A percentile compares a stretch with the other conserved stretches of the same genome.
phyloP scores from a whole-genome alignment of 2,797 vertebrate species.

The Propithecus deckenii region DNA sequence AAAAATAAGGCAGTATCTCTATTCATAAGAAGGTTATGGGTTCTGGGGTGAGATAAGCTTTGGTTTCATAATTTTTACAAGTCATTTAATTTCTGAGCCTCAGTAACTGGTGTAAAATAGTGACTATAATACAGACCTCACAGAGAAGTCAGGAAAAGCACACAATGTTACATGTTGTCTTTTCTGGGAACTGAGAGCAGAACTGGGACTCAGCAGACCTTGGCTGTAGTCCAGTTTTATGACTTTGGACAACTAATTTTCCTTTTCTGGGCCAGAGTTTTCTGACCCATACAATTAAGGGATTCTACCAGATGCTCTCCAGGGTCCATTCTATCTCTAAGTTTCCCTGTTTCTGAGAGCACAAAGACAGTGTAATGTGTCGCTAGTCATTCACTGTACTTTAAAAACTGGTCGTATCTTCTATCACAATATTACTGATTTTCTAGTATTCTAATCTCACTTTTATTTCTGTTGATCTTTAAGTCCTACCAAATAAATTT shows the following conservation, averaged over 20 bases:
- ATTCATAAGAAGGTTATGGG: not conserved
- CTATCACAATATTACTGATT: not conserved
- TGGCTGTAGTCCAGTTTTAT: not conserved
- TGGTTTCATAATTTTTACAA: not conserved
- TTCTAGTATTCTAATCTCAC: not conserved
- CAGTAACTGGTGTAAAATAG: not conserved
- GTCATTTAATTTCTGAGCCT: not conserved
- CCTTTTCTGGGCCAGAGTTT: not conserved
- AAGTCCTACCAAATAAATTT: not conserved
- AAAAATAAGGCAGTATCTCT: not conserved
- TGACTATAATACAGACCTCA: not conserved
- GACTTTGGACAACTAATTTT: not conserved
- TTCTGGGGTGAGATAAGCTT: not conserved
- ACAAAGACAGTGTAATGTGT: not conserved
- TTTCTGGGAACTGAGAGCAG: not conserved
- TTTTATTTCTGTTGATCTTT: not conserved
- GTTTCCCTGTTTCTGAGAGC: not conserved
- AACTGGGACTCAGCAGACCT: not conserved
- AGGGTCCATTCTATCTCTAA: not conserved
- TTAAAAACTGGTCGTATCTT: conserved; percentile 8
- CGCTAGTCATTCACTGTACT: not conserved
- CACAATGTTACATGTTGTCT: not conserved
- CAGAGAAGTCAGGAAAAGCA: not conserved
- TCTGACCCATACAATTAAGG: not conserved
- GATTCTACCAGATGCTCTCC: not conserved